phyloP scores from a whole-genome alignment of 1,140 invertebrate species.

The Drosophila pectinifera region DNA sequence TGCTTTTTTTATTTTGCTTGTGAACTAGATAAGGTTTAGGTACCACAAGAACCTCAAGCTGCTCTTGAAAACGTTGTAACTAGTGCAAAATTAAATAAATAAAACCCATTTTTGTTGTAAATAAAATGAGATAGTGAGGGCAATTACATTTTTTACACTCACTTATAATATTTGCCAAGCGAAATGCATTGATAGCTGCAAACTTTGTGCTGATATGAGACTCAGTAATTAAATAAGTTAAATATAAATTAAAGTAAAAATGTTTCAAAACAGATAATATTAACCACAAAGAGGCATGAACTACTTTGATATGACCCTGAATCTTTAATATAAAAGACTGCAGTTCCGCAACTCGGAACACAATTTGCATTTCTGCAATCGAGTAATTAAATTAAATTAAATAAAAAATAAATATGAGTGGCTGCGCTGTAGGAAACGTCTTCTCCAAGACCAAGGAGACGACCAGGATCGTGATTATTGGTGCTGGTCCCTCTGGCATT shows the following conservation, averaged over 20 bases:
- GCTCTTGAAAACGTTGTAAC: constrained; percentile 19
- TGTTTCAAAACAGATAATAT: not conserved
- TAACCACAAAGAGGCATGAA: constrained; percentile 11
- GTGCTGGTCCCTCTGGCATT: constrained; percentile 87
- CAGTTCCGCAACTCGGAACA: not conserved
- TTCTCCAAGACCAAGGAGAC: constrained; percentile 54
- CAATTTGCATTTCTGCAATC: constrained; percentile 3
- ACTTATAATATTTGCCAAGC: not conserved
- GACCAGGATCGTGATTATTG: constrained; percentile 86
- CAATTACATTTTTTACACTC: not conserved
- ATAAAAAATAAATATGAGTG: constrained; percentile 13
- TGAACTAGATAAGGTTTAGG: constrained; percentile 22
- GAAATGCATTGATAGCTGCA: not conserved
- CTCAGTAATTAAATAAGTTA: too few relatives aligned
- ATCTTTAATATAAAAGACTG: constrained; percentile 14
- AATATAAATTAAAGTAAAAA: not conserved
- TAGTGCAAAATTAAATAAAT: constrained; percentile 19
- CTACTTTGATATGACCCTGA: constrained; percentile 1
- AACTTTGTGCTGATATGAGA: too few relatives aligned
- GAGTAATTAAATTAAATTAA: too few relatives aligned
- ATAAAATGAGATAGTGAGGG: not conserved
- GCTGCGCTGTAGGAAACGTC: not conserved
- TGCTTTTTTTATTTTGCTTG: constrained; percentile 4
- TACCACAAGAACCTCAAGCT: constrained; percentile 28
- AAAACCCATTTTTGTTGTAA: not conserved